Evolutionary conservation across 2,113 vertebrate genomes (phyloP).

Genomic region (pig (Sus scrofa)): T2T-Sscrofa CM000827.6:93131501-93132000

Average conservation of each 20-base stretch:
- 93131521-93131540: background rate
- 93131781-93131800: background rate
- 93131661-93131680: background rate
- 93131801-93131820: constrained; percentile 40
- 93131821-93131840: background rate
- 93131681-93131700: background rate
- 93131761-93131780: background rate
- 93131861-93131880: background rate
- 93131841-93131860: constrained; percentile 36
- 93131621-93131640: background rate
- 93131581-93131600: background rate
- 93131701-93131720: constrained; percentile 6
- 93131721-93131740: background rate
- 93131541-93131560: background rate
- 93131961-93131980: background rate
- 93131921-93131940: background rate
- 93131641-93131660: background rate
- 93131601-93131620: background rate
- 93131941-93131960: background rate
- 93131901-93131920: background rate
- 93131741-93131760: constrained; percentile 9
- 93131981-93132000: background rate
- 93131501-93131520: background rate
- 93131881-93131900: background rate
- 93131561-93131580: background rate